Base-by-base conservation (phyloP, 2,888 invertebrate genomes). In the Drosophila mercatorum region DNA sequence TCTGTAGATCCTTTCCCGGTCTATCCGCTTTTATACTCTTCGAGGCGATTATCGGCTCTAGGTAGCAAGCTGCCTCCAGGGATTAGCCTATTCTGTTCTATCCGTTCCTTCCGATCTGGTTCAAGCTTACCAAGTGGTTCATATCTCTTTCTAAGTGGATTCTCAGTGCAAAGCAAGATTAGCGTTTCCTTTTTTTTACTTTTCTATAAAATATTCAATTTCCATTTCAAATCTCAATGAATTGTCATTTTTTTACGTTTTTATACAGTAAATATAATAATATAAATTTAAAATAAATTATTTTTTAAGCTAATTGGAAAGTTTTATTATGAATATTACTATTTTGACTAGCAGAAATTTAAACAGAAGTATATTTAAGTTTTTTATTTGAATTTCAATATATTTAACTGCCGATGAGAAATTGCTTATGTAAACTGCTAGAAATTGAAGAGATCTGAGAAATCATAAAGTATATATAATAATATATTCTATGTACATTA, bases 1-100 rank as follows among this genome's bases (percentile, higher is more conserved):
- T 40, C 38, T 51, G 55, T 38, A 68, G 68, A 47, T 68, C 68
- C 10, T 51, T 52, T 40, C 38, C 59, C 51, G 44, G 34, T 2
- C 5, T 34, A 52, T 53, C 46, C 53, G 12, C 41, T 22, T 60
- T 47, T 55, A 46, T 41, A 31, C 38, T 68, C 28, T 60, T 68
- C 36, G 60, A 60, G 47, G 61, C 38, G n/a, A 41, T 59, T 41
- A 31, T 55, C 46, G 53, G 51, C 68, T 44, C 38, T 31, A 22
- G n/a, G 12, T 56, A 56, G 49, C 49, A 36, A 34, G 47, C 43
- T 51, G 3, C 10, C 7, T 31, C 38, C 26, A n/a, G 41, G 28
- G 10, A 60, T 56, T 17, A 49, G 26, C 47, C 7, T 31, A 49
- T 49, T 51, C n/a, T 31, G 11, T 34, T 34, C 31, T 34, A n/a